Evolutionary conservation across 1,140 invertebrate genomes (phyloP).

Genomic region (Colletes latitarsis): DNA sequence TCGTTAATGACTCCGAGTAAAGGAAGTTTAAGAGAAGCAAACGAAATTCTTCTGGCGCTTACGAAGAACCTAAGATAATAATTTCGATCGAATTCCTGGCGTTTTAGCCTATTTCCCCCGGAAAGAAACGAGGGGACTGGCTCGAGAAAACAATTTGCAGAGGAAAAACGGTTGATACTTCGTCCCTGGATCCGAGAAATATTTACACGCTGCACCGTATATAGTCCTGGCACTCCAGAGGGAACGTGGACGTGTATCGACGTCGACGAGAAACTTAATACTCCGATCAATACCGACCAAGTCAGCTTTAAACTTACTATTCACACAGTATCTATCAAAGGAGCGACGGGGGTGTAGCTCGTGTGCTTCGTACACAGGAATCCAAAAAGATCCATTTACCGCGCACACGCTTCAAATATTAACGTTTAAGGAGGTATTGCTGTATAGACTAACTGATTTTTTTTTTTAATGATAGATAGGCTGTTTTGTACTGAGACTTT

Average conservation of each 20-base stretch:
- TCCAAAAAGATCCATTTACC: not conserved
- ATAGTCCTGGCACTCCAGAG: not conserved
- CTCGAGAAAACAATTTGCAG: not conserved
- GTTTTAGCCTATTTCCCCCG: not conserved
- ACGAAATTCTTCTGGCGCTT: too few relatives aligned
- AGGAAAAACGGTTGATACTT: not conserved
- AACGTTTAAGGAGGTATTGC: too few relatives aligned
- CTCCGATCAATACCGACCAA: conserved; percentile 4
- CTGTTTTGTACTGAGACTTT: too few relatives aligned
- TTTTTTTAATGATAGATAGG: too few relatives aligned
- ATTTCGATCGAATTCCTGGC: too few relatives aligned
- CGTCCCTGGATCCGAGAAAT: not conserved
- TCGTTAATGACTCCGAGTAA: too few relatives aligned
- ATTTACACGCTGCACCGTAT: not conserved
- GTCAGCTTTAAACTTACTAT: conserved; percentile 4
- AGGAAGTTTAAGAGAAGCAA: too few relatives aligned
- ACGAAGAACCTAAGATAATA: too few relatives aligned
- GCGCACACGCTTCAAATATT: conserved; percentile 5
- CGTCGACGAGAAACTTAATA: not conserved
- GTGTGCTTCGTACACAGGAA: not conserved
- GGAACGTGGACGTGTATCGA: not conserved
- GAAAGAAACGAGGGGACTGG: too few relatives aligned
- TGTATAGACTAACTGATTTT: too few relatives aligned
- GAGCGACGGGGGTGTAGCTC: too few relatives aligned
- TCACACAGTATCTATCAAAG: not conserved